Percentiles rank a stretch among this genome's conserved stretches.
phyloP scores from a whole-genome alignment of 2,797 vertebrate genomes.

The Nannoperca obscura region DNA sequence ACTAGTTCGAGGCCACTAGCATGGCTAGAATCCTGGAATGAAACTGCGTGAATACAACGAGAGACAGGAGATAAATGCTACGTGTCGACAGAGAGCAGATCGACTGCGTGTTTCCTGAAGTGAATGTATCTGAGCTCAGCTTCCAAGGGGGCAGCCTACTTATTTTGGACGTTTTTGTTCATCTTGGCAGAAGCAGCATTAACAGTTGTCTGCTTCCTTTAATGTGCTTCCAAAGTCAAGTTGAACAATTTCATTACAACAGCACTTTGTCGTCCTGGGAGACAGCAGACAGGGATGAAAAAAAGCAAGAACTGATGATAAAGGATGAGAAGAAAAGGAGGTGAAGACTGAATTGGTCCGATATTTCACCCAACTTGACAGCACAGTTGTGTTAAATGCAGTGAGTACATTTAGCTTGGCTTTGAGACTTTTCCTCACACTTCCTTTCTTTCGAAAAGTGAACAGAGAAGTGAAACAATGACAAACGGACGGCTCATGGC shows the following conservation, averaged over 20 bases:
- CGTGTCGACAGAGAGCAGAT: conserved; percentile 49
- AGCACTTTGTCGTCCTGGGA: conserved; percentile 63
- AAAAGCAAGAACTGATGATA: conserved; percentile 53
- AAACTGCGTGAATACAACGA: conserved; percentile 28
- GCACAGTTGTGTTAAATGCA: conserved; percentile 50
- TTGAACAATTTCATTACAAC: conserved; percentile 77
- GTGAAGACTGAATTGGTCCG: conserved; percentile 21
- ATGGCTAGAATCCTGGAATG: conserved; percentile 15
- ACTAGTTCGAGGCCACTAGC: neutral
- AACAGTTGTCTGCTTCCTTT: conserved; percentile 72
- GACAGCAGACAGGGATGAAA: conserved; percentile 55
- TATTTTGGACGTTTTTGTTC: conserved; percentile 58
- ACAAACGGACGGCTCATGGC: conserved; percentile 51
- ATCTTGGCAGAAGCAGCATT: conserved; percentile 59
- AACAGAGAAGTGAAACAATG: conserved; percentile 45
- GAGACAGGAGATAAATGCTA: conserved; percentile 38
- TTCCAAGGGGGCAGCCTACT: conserved; percentile 56
- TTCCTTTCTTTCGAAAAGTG: conserved; percentile 22
- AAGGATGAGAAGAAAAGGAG: conserved; percentile 37
- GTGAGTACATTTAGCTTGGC: conserved; percentile 34
- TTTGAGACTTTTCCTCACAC: conserved; percentile 38
- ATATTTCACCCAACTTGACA: conserved; percentile 64
- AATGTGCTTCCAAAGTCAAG: conserved; percentile 80
- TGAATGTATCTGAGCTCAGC: conserved; percentile 47
- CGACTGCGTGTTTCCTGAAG: conserved; percentile 61